Evolutionary conservation across 1,140 invertebrate species (phyloP), one percentile per base, ranked within the genome.

Genomic region (Cotesia chilonis): DNA sequence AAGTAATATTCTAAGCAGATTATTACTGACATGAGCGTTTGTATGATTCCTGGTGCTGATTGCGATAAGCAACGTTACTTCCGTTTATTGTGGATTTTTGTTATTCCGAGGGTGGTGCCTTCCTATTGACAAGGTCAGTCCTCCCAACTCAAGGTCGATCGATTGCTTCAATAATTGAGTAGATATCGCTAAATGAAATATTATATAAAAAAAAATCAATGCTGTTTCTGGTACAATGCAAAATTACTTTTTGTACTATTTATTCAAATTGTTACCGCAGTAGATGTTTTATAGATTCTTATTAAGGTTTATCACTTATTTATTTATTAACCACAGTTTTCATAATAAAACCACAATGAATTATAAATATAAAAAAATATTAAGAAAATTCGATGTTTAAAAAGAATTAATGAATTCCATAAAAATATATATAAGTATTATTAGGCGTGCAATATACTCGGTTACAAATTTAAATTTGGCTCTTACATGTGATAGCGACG

Each of bases 81-180:
- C 68, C 59, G 68, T 6, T 63, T 37, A 10, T 60, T 36, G 10
- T 36, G 3, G 60, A n/a, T 71, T 71, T 51, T 47, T 3, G 35
- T 59, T 71, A 37, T 57, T 51, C 70, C 70, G 20, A 61, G n/a
- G 55, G 70, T 66, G 70, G 70, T 61, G 70, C 70, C 61, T 51
- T 71, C 51, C 55, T 63, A 70, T 70, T 70, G 61, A 61, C 70
- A 71, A 71, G 70, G 70, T 71, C 70, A 71, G 63, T 71, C 61
- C 70, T 65, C 61, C 35, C 70, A 17, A 55, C 61, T 66, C 70
- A 71, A 71, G 70, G 70, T 71, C 70, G 63, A 54, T 71, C 63
- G 70, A 71, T 71, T 55, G 9, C 17, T 41, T 10, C 10, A 41
- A 10, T 41, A 41, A 41, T 41, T 41, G 5, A 41, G 10, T 2